These are phyloP conservation scores for Phrixothrix hirtus DNA, from an alignment of 2,888 invertebrate genomes.

Conservation along the genomic window DNA sequence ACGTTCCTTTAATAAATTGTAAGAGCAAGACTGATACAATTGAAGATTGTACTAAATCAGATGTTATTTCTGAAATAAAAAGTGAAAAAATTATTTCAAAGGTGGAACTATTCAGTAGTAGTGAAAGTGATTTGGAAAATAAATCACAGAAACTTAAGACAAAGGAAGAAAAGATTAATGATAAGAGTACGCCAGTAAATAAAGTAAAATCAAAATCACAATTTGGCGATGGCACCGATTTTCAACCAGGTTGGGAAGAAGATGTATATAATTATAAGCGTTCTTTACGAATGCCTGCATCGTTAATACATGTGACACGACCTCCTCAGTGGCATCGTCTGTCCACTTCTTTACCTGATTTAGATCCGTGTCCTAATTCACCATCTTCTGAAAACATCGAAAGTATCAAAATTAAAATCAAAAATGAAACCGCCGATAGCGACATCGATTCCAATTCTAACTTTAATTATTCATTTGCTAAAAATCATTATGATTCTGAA, in stretches of 20 bases:
- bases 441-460: constrained; percentile 72
- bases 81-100: constrained; percentile 27
- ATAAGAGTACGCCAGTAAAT: constrained; percentile 35
- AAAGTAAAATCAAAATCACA: constrained; percentile 60
- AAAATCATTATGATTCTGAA: constrained; percentile 68
- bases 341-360: constrained; percentile 76
- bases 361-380: constrained; percentile 75
- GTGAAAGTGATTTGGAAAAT: constrained; percentile 52
- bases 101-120: constrained; percentile 34
- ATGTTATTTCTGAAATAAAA: constrained; percentile 33
- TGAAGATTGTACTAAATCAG: constrained; percentile 42
- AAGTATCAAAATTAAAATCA: constrained; percentile 45
- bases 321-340: constrained; percentile 70
- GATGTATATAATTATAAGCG: constrained; percentile 82
- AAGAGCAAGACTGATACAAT: constrained; percentile 36
- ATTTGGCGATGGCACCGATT: constrained; percentile 72
- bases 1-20: constrained; percentile 40
- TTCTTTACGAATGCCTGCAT: constrained; percentile 78
- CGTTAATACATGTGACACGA: constrained; percentile 77
- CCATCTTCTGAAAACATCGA: constrained; percentile 64
- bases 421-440: constrained; percentile 61
- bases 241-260: constrained; percentile 81
- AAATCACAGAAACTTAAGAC: constrained; percentile 36
- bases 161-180: constrained; percentile 43
- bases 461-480: constrained; percentile 59